Evolutionary conservation across 2,113 vertebrate species (phyloP).

Genomic region (Chitala chitala): DNA sequence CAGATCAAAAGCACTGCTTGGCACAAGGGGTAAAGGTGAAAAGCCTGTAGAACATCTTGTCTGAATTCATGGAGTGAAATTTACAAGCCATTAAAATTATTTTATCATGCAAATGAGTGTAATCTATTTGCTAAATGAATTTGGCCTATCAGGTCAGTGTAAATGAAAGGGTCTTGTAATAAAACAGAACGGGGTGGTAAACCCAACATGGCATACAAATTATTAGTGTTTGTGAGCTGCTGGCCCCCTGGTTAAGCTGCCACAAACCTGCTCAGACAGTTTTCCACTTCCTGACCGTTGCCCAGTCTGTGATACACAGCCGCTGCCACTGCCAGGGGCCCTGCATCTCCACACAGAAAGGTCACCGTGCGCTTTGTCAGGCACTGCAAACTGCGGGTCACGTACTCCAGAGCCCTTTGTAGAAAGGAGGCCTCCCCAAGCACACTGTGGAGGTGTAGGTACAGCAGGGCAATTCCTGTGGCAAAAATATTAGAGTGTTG

Average conservation of each 20-base stretch:
- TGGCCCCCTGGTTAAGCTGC: no score
- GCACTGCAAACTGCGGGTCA: constrained; percentile 71
- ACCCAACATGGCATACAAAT: not conserved
- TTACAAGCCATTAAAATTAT: no score
- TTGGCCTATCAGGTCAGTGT: no score
- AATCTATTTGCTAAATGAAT: no score
- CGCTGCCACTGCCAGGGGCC: constrained; percentile 81
- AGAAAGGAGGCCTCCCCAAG: constrained; percentile 75
- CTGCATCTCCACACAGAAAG: constrained; percentile 86
- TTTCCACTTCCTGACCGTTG: constrained; percentile 72
- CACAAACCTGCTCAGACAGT: constrained; percentile 76
- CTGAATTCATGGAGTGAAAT: no score
- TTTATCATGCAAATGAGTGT: no score
- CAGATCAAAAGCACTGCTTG: not conserved
- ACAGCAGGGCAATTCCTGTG: constrained; percentile 85
- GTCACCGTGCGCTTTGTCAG: constrained; percentile 78
- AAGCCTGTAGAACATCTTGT: no score
- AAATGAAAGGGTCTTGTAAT: no score
- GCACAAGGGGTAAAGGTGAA: no score
- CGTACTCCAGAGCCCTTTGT: constrained; percentile 70
- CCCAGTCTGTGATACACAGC: constrained; percentile 76
- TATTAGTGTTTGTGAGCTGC: not conserved
- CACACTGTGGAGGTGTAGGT: constrained; percentile 79
- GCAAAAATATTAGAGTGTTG: no score
- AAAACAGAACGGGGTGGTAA: no score